These are phyloP conservation scores for Axinella damicornis DNA, from an alignment of 37 sponge, comb jelly and placozoan species.

Conservation along the genomic window DNA sequence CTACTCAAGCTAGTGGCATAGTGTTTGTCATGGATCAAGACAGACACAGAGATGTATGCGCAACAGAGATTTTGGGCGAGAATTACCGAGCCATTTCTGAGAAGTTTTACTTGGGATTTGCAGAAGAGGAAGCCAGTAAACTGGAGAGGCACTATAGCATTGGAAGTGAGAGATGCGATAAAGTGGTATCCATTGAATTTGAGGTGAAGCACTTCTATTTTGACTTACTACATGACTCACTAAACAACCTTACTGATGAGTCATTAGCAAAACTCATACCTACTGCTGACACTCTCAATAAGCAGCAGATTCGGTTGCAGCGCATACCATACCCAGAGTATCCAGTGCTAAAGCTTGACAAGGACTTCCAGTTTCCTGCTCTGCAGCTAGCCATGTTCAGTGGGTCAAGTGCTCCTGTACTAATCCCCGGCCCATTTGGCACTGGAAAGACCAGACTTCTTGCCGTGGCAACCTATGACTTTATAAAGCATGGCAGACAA, in stretches of 20 bases:
- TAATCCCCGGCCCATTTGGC: conserved; percentile 56
- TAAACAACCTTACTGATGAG: conserved; percentile 23
- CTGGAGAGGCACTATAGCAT: neutral
- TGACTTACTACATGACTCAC: conserved; percentile 42
- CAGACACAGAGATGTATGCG: neutral
- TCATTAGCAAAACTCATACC: conserved; percentile 42
- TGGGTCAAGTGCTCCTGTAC: neutral
- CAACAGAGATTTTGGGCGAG: conserved; percentile 23
- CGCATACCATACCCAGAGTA: neutral
- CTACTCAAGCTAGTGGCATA: conserved; percentile 67
- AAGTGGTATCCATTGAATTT: conserved; percentile 41
- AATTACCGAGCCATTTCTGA: conserved; percentile 23
- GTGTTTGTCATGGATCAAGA: neutral
- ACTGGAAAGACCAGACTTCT: conserved; percentile 52
- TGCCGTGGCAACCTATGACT: conserved; percentile 29
- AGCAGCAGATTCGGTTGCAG: neutral
- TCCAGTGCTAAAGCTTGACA: conserved; percentile 7
- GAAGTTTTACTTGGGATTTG: conserved; percentile 23
- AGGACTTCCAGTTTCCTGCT: conserved; percentile 41
- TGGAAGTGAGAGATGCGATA: neutral
- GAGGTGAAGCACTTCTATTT: conserved; percentile 73
- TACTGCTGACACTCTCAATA: neutral
- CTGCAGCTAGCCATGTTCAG: conserved; percentile 9
- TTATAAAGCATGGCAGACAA: neutral
- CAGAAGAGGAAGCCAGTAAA: too few species aligned